Conservation (phyloP, 2,888 invertebrate genomes). For the Drosophila colorata region DNA sequence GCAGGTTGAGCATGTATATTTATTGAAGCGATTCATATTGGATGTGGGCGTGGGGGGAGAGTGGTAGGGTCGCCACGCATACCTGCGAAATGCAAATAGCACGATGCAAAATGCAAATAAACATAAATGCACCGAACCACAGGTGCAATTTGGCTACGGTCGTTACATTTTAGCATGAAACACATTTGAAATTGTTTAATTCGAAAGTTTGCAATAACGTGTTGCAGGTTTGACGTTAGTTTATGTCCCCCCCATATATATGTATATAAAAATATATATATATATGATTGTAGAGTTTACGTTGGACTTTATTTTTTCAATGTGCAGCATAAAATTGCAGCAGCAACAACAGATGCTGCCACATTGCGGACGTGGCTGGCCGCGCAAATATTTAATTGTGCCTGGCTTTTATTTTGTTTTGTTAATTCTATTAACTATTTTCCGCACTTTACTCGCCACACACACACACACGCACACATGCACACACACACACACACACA, state of each 20-base stretch:
- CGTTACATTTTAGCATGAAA: conserved; percentile 25
- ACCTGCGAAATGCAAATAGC: conserved; percentile 36
- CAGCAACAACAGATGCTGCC: conserved; percentile 20
- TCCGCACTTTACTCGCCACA: conserved; percentile 44
- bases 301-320: conserved; percentile 32
- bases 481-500: conserved; percentile 9
- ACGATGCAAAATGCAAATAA: conserved; percentile 35
- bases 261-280: no score
- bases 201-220: conserved; percentile 19
- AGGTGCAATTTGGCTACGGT: conserved; percentile 45
- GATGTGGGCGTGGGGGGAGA: background rate
- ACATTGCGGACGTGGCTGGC: conserved; percentile 39
- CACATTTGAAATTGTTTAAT: conserved; percentile 27
- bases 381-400: conserved; percentile 67
- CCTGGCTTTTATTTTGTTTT: conserved; percentile 56
- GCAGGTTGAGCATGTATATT: conserved; percentile 15
- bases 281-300: conserved; percentile 14
- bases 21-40: conserved; percentile 38
- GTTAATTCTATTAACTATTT: conserved; percentile 69
- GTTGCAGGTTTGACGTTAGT: conserved; percentile 5
- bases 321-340: conserved; percentile 2
- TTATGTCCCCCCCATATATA: background rate
- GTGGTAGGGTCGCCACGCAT: conserved; percentile 6
- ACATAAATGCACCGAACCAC: conserved; percentile 41
- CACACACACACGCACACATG: conserved; percentile 15